Evolutionary conservation across 2,113 vertebrate genomes (phyloP).

Genomic region (Turdus rufiventris): DNA sequence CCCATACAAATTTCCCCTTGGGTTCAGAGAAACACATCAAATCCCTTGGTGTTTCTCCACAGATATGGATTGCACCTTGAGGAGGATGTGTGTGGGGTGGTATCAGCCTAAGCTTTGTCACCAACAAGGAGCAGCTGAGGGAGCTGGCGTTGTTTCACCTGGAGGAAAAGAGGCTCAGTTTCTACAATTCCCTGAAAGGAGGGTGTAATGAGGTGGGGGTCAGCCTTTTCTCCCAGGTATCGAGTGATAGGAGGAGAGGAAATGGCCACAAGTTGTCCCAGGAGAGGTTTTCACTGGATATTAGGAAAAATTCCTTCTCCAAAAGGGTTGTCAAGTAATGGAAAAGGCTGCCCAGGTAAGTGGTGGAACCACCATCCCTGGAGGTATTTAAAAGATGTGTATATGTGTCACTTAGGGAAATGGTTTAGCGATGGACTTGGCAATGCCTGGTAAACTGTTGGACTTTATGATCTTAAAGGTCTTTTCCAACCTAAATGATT

Average conservation of each 20-base stretch:
- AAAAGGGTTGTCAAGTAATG: background rate
- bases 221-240: background rate
- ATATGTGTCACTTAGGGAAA: fast-evolving
- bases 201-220: fast-evolving
- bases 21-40: background rate
- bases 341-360: background rate
- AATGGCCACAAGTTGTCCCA: background rate
- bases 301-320: background rate
- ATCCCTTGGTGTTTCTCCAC: background rate
- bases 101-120: background rate
- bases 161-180: background rate
- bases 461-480: background rate
- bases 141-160: background rate
- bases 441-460: background rate
- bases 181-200: background rate
- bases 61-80: background rate
- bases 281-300: background rate
- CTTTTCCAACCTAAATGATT: background rate
- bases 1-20: background rate
- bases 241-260: background rate
- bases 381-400: background rate
- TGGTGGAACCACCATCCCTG: background rate
- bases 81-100: too few species aligned
- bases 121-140: background rate
- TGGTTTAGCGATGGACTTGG: background rate